Evolutionary conservation across 2,113 vertebrate genomes (phyloP), one percentile per base, ranked within the genome.

Genomic region (Platycercus adscitus): DNA sequence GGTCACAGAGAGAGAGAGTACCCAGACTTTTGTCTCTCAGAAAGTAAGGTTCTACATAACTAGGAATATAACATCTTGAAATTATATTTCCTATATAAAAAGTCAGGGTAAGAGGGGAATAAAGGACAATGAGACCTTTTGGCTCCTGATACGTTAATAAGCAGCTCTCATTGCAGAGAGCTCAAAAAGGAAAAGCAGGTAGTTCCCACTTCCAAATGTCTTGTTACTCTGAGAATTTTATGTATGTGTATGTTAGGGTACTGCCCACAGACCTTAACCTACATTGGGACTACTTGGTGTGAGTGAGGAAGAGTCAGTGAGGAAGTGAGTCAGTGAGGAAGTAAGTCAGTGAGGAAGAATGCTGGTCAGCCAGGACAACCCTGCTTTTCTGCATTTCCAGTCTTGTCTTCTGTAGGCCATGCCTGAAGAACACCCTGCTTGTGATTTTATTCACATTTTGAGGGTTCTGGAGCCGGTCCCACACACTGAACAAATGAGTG

Each of bases 81-180:
- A 50, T 70, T 88, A 10, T 39, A 39, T 39, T 39, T 39, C 10
- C 39, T 39, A 39, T 39, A 39, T 49, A 13, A 23, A 93, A 92
- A 46, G 29, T 78, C 43, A 4, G 17, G 35, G 26, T 73, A 39
- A 71, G 44, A 58, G 33, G 5, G 9, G 11, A 10, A 16, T 41
- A 87, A 82, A 58, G 18, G 17, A 50, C 0, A 0, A 50, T 17
- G 66, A 0, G 4, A 85, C 14, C 24, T 68, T 7, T 55, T 72
- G 66, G 47, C 11, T 85, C 20, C 39, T 76, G 16, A 33, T 55
- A 52, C 31, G 7, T 4, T 77, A 21, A 24, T 21, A 58, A 89
- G 9, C 35, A 69, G 33, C 13, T 76, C 26, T 31, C 14, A 12
- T 25, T 86, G 63, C 46, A 80, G 41, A 26, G 66, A 94, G 9